phyloP scores from a whole-genome alignment of 2,797 vertebrate genomes.

The Fundulus diaphanus region DNA sequence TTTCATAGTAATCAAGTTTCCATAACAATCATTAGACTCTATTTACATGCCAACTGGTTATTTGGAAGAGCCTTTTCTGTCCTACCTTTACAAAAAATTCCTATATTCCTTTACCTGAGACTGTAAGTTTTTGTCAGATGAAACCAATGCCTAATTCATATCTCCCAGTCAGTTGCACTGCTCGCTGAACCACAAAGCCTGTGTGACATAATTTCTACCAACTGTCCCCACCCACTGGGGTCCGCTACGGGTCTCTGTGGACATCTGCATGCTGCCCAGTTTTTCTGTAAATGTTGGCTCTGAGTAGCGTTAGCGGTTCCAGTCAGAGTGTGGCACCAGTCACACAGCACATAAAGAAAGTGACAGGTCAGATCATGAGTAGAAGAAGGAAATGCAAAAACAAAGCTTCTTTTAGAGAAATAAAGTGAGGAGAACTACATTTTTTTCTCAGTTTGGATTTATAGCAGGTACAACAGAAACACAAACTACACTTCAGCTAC shows the following conservation, averaged over 20 bases:
- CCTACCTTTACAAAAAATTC: neutral
- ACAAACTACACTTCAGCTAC: neutral
- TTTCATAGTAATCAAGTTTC: too few relatives aligned
- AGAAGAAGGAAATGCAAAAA: neutral
- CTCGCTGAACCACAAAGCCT: neutral
- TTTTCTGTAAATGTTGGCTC: neutral
- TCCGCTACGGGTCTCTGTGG: neutral
- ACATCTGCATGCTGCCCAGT: neutral
- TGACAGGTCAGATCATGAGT: neutral
- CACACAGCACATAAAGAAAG: neutral
- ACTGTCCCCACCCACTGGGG: neutral
- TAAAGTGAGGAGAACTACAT: neutral
- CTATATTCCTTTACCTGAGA: neutral
- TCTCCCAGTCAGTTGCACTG: neutral
- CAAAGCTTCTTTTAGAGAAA: constrained; percentile 1
- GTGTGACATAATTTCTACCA: neutral
- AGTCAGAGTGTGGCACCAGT: neutral
- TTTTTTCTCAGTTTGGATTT: neutral
- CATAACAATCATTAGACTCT: neutral
- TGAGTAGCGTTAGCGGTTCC: neutral
- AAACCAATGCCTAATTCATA: neutral
- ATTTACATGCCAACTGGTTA: neutral
- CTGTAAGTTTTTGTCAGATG: neutral
- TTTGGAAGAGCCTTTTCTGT: neutral
- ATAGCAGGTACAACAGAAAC: neutral